These are phyloP conservation scores for Epinephelus fuscoguttatus DNA, from an alignment of 2,113 vertebrate genomes.

Conservation along the genomic window DNA sequence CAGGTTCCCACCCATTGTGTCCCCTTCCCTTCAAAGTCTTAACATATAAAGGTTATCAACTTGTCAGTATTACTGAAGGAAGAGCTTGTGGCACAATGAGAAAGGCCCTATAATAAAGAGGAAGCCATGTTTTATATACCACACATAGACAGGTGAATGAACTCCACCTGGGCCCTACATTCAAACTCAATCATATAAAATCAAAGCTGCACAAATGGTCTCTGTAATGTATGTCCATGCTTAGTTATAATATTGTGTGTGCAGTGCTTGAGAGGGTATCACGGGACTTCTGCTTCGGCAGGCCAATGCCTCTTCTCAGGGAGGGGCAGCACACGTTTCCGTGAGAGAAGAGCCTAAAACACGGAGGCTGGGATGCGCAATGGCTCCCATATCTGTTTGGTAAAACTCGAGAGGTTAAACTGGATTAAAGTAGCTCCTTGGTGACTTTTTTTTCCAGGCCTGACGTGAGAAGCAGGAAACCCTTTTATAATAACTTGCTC, in stretches of 20 bases:
- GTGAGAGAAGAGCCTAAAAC: no score
- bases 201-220: background rate
- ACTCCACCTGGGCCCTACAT: conserved; percentile 8
- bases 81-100: no score
- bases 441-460: no score
- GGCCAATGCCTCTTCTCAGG: conserved; percentile 38
- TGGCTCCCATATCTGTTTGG: background rate
- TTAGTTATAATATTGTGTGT: no score
- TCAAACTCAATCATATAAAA: background rate
- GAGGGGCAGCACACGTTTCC: conserved; percentile 36
- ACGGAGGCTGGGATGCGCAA: background rate
- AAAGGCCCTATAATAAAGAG: background rate
- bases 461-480: no score
- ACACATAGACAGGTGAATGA: conserved; percentile 1
- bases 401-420: background rate
- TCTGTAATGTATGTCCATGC: background rate
- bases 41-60: no score
- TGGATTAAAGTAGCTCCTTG: no score
- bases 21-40: no score
- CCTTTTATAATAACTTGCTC: no score
- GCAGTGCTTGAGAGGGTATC: no score
- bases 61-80: background rate
- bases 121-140: background rate
- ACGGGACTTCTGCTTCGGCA: no score
- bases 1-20: no score